These are phyloP conservation scores for Trissoscelio sp. DNA, from an alignment of 2,888 invertebrate species.

Conservation along the genomic window DNA sequence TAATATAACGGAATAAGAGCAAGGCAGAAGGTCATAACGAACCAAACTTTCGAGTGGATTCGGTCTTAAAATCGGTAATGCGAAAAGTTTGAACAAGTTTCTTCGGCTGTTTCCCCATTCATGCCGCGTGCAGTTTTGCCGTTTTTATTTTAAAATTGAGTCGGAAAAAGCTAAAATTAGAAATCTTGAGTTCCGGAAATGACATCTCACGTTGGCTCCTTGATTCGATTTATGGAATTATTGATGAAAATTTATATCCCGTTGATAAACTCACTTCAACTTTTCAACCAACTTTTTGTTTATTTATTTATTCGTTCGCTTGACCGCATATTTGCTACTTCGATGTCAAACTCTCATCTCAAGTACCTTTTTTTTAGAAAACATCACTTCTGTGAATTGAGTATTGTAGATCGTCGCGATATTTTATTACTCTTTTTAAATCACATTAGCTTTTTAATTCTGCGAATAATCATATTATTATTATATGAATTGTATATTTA, in stretches of 20 bases:
- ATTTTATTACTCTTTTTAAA: background rate
- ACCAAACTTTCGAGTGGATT: slow-evolving; percentile 67
- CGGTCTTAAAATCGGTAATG: slow-evolving; percentile 69
- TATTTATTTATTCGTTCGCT: slow-evolving; percentile 13
- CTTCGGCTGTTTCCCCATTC: slow-evolving; percentile 64
- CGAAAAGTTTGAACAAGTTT: slow-evolving; percentile 67
- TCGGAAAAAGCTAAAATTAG: slow-evolving; percentile 55
- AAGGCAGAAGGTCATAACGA: slow-evolving; percentile 64
- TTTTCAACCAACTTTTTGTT: slow-evolving; percentile 1
- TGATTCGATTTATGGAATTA: slow-evolving; percentile 24
- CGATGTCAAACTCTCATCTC: background rate
- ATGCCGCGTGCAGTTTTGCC: slow-evolving; percentile 54
- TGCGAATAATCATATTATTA: too few species aligned
- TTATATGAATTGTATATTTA: too few species aligned
- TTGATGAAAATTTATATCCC: slow-evolving; percentile 26
- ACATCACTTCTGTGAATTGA: background rate
- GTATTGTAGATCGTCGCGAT: background rate
- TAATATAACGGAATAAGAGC: slow-evolving; percentile 60
- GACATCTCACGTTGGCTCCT: slow-evolving; percentile 26
- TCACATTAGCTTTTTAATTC: too few species aligned
- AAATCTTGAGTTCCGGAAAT: slow-evolving; percentile 50
- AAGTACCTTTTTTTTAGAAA: background rate
- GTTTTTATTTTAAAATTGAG: slow-evolving; percentile 50
- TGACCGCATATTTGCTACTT: background rate
- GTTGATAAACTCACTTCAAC: background rate